phyloP scores from a whole-genome alignment of 2,797 vertebrate species.

The Channa striata region DNA sequence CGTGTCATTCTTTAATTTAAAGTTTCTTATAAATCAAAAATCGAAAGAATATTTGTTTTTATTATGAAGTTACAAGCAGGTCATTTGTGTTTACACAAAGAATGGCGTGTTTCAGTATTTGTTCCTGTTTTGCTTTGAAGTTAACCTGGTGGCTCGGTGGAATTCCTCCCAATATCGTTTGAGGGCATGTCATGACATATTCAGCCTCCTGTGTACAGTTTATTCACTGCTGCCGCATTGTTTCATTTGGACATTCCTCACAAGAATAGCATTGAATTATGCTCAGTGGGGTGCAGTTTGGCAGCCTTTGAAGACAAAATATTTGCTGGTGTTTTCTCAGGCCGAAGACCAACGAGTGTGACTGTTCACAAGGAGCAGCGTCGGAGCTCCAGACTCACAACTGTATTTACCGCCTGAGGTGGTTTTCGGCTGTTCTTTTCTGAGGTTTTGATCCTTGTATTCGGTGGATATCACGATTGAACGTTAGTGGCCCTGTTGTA shows the following conservation, averaged over 20 bases:
- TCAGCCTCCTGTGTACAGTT: slow-evolving; percentile 73
- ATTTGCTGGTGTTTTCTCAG: slow-evolving; percentile 75
- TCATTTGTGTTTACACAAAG: slow-evolving; percentile 45
- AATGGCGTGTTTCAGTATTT: slow-evolving; percentile 38
- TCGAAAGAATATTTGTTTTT: slow-evolving; percentile 30
- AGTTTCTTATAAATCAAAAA: slow-evolving; percentile 16
- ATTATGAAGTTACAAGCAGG: slow-evolving; percentile 33
- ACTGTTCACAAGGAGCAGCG: slow-evolving; percentile 40
- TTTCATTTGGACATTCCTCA: slow-evolving; percentile 84
- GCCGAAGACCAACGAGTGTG: slow-evolving; percentile 40
- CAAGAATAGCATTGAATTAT: slow-evolving; percentile 78
- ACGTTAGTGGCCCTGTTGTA: not conserved
- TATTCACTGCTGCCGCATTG: slow-evolving; percentile 73
- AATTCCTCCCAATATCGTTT: slow-evolving; percentile 60
- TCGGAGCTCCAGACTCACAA: slow-evolving; percentile 15
- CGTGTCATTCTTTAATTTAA: slow-evolving; percentile 19
- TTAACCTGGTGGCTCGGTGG: slow-evolving; percentile 42
- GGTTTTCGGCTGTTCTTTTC: not conserved
- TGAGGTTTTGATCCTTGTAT: slow-evolving; percentile 4
- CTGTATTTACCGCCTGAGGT: slow-evolving; percentile 9
- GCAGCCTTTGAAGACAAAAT: slow-evolving; percentile 75
- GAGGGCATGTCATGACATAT: slow-evolving; percentile 72
- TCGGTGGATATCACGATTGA: not conserved
- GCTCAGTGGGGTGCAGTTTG: slow-evolving; percentile 70
- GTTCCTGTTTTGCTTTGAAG: slow-evolving; percentile 65